These are phyloP conservation scores for Psittacula echo DNA, from an alignment of 2,797 vertebrate species.

Conservation along the genomic window DNA sequence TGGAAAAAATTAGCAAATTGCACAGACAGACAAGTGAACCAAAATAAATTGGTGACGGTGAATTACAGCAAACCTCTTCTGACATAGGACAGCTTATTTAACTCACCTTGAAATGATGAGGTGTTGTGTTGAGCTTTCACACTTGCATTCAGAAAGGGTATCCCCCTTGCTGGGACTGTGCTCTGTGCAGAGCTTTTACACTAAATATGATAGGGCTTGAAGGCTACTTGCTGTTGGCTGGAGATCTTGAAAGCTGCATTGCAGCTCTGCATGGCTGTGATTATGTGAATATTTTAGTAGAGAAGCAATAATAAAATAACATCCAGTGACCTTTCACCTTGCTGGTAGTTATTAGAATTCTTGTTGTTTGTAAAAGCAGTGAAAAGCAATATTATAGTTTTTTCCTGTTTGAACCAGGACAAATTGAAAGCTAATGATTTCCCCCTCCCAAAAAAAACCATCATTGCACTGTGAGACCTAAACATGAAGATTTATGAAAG, in stretches of 20 bases:
- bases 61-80: background rate
- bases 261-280: background rate
- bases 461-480: background rate
- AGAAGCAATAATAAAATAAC: background rate
- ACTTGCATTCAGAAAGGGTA: background rate
- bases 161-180: background rate
- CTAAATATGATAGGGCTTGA: background rate
- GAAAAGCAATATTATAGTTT: background rate
- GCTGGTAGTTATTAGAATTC: background rate
- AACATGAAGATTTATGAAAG: background rate
- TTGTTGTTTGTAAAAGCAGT: background rate
- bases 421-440: background rate
- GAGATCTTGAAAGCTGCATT: background rate
- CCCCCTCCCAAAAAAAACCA: fast-evolving
- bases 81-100: background rate
- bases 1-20: background rate
- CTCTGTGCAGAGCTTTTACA: background rate
- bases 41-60: background rate
- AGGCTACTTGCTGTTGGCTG: background rate
- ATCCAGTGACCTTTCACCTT: background rate
- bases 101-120: constrained; percentile 3
- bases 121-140: background rate
- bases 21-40: background rate
- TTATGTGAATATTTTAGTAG: background rate
- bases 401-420: background rate